These are phyloP conservation scores for Babyrousa celebensis DNA, from an alignment of 2,797 vertebrate genomes.

Conservation along the genomic window DNA sequence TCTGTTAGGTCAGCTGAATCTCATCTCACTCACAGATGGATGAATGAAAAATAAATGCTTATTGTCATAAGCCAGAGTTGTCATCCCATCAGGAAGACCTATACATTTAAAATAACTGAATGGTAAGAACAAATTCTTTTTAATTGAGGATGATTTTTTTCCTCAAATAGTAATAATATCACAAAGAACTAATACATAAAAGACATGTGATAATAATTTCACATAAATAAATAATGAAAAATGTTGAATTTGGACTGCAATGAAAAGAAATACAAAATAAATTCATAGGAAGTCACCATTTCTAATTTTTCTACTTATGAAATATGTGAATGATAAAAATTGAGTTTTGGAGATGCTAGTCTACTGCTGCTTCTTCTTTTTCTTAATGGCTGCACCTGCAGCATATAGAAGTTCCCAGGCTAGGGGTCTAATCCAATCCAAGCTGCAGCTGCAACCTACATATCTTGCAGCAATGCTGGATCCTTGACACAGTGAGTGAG, in stretches of 20 bases:
- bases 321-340: not conserved
- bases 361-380: not conserved
- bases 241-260: not conserved
- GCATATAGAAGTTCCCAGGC: too few species aligned
- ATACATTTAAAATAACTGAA: not conserved
- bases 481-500: too few species aligned
- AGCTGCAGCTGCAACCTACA: too few species aligned
- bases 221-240: not conserved
- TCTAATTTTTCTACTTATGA: not conserved
- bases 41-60: conserved; percentile 11
- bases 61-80: not conserved
- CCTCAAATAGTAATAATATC: not conserved
- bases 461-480: too few species aligned
- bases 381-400: too few species aligned
- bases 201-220: not conserved
- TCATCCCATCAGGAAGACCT: not conserved
- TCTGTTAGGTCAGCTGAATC: not conserved
- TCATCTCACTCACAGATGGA: not conserved
- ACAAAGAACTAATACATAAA: conserved; percentile 8
- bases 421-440: too few species aligned
- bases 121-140: not conserved
- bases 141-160: not conserved
- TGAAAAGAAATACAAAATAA: conserved; percentile 33
- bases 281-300: not conserved
- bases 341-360: not conserved